These are phyloP conservation scores for Deilephila porcellus DNA, from an alignment of 2,888 invertebrate species.

Conservation along the genomic window DNA sequence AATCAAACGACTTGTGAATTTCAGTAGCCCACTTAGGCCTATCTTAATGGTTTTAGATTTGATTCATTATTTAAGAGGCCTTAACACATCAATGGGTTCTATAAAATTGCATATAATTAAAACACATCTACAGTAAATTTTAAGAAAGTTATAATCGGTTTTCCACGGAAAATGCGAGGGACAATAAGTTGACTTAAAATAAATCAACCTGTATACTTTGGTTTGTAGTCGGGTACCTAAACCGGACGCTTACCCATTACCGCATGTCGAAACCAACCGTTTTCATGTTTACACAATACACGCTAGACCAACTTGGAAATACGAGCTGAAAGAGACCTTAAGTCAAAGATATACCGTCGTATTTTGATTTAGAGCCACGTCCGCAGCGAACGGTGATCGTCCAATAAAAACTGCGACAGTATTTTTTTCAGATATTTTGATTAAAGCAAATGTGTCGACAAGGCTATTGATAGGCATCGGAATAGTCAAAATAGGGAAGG, in stretches of 20 bases:
- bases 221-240: slow-evolving; percentile 18
- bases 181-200: background rate
- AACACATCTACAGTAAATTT: too few relatives aligned
- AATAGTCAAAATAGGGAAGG: background rate
- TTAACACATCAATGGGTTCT: too few relatives aligned
- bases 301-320: slow-evolving; percentile 35
- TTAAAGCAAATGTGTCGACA: background rate
- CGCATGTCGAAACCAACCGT: slow-evolving; percentile 52
- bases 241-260: slow-evolving; percentile 53
- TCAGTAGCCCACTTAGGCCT: too few relatives aligned
- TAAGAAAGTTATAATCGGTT: background rate
- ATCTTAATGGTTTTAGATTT: too few relatives aligned
- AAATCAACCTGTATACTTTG: slow-evolving; percentile 4
- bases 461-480: background rate
- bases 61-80: too few relatives aligned
- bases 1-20: too few relatives aligned
- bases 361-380: background rate
- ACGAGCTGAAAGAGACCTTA: background rate
- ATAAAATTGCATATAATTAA: too few relatives aligned
- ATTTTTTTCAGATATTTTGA: background rate
- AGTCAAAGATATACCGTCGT: too few relatives aligned
- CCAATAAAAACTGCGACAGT: slow-evolving; percentile 14
- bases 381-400: background rate
- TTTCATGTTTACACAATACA: slow-evolving; percentile 50
- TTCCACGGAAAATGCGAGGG: background rate